Evolutionary conservation across 2,113 vertebrate genomes (phyloP), one percentile per base, ranked within the genome.

Genomic region (Axis porcinus): DNA sequence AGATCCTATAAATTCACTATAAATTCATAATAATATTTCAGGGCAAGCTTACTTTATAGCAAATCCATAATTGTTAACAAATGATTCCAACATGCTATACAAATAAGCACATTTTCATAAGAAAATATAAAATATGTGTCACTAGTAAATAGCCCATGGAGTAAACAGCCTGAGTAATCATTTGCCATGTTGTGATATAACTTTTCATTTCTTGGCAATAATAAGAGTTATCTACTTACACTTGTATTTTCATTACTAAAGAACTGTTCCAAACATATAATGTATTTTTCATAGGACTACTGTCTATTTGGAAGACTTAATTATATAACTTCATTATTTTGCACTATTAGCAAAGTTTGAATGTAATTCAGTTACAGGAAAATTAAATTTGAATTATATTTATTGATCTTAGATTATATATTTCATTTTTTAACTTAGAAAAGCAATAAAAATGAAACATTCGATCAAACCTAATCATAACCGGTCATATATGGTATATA

Each of bases 351-450:
- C 50, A 90, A 55, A 13, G 1, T 70, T 81, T 58, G 33, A 94
- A 47, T 82, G 12, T 70, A 91, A 90, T 74, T 96, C 19, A 43
- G 25, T 86, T 25, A 91, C 1, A 67, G 5, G 3, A 91, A 96
- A 94, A 97, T 82, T 81, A 81, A 97, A 94, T 33, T 89, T 89
- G 21, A 83, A 79, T 74, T 90, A 45, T 79, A 70, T 79, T 78
- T 88, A 74, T 74, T 92, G 30, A 96, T 45, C 30, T 17, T 54
- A 92, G 45, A 88, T 94, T 81, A 40, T 0, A 58, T 36, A 1
- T 86, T 91, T 89, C 43, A 54, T 10, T 30, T 88, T 86, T 89
- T 89, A 90, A 91, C 67, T 95, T 94, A 50, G 12, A 40, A 91
- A 70, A 92, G 58, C 23, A 27, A 76, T 89, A 3, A 94, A 17